phyloP scores from a whole-genome alignment of 2,888 invertebrate species.

The Ochropacha duplaris region DNA sequence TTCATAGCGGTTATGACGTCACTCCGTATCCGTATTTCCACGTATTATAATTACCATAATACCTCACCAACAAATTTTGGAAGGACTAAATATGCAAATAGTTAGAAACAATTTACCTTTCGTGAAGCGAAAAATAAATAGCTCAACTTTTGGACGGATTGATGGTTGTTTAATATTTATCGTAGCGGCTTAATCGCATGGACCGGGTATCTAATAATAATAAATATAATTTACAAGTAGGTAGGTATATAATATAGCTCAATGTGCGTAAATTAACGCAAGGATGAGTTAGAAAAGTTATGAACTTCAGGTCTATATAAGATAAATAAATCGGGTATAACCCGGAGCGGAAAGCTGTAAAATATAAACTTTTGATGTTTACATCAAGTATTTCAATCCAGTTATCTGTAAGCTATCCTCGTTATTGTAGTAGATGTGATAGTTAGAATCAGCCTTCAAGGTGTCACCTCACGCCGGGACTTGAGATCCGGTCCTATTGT shows the following conservation, averaged over 20 bases:
- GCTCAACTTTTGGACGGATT: background rate
- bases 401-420: slow-evolving; percentile 1
- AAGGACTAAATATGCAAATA: slow-evolving; percentile 4
- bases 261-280: background rate
- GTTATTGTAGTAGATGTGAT: slow-evolving; percentile 9
- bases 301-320: background rate
- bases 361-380: too few species aligned
- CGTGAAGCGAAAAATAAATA: background rate
- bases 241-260: background rate
- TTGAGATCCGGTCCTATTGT: slow-evolving; percentile 44
- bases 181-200: background rate
- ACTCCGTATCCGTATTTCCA: background rate
- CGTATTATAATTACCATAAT: slow-evolving; percentile 3
- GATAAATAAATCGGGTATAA: background rate
- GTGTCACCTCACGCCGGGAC: slow-evolving; percentile 37
- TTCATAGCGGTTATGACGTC: background rate
- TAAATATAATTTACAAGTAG: background rate
- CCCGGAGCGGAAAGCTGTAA: too few species aligned
- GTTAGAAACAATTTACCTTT: slow-evolving; percentile 1
- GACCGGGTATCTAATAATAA: background rate
- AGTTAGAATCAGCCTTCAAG: slow-evolving; percentile 40
- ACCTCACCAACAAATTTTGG: background rate
- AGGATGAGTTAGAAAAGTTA: background rate
- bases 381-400: background rate
- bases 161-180: background rate